phyloP scores from a whole-genome alignment of 2,797 vertebrate genomes.

The Merluccius polli region DNA sequence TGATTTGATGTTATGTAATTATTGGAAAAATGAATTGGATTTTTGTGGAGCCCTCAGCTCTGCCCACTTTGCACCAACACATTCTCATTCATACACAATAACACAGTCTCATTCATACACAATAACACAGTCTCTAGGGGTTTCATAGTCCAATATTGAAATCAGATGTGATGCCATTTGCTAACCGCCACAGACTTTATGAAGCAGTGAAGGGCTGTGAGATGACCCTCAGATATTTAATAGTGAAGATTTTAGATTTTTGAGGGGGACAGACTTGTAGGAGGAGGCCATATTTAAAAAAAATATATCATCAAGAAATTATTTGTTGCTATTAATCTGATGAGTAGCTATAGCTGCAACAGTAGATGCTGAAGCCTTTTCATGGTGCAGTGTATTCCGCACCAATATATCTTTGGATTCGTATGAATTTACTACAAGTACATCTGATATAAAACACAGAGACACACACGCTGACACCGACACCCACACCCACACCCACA shows the following conservation, averaged over 20 bases:
- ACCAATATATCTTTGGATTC: neutral
- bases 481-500: conserved; percentile 12
- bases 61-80: neutral
- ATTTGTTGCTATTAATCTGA: neutral
- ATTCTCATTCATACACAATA: too few species aligned
- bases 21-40: neutral
- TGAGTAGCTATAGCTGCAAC: neutral
- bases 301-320: neutral
- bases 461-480: neutral
- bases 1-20: too few species aligned
- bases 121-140: neutral
- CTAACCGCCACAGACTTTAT: neutral
- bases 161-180: neutral
- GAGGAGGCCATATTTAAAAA: neutral
- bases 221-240: neutral
- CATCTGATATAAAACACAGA: neutral
- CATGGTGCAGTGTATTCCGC: neutral
- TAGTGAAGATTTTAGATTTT: neutral
- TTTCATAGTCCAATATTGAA: neutral
- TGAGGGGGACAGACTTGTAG: neutral
- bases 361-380: neutral
- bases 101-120: neutral
- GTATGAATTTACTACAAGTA: neutral
- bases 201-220: neutral
- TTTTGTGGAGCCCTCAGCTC: neutral